These are phyloP conservation scores for Cygnus buccinator DNA, from an alignment of 2,113 vertebrate species.

Conservation along the genomic window DNA sequence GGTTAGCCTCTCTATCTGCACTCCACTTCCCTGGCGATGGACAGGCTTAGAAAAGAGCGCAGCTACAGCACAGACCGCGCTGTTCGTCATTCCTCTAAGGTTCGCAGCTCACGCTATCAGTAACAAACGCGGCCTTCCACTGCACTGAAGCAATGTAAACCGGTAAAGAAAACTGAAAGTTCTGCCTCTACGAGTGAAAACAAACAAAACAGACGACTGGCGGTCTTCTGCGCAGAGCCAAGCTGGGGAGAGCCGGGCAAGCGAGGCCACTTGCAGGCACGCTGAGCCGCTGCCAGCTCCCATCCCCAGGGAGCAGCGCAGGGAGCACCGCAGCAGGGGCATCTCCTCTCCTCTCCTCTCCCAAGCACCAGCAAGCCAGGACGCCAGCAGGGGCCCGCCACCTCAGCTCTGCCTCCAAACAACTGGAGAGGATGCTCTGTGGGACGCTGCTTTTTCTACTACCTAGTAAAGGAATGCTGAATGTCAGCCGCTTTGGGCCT, in stretches of 20 bases:
- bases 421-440: not conserved
- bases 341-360: not conserved
- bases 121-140: not conserved
- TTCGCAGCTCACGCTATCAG: not conserved
- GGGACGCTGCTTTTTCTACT: not conserved
- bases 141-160: not conserved
- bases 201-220: not conserved
- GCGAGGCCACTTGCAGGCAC: not conserved
- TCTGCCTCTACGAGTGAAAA: not conserved
- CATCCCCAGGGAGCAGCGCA: not conserved
- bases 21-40: fast-evolving
- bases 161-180: not conserved
- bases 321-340: not conserved
- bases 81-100: not conserved
- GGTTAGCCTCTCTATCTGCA: not conserved
- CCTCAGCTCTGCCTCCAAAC: not conserved
- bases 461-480: not conserved
- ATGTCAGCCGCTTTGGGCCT: not conserved
- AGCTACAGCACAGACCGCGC: not conserved
- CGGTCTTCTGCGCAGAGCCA: not conserved
- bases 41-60: fast-evolving
- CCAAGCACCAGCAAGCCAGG: not conserved
- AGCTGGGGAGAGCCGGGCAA: not conserved
- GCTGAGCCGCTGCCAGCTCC: not conserved
- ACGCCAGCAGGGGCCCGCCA: not conserved